phyloP scores from a whole-genome alignment of 2,113 vertebrate species.

The Ibidorhyncha struthersii region DNA sequence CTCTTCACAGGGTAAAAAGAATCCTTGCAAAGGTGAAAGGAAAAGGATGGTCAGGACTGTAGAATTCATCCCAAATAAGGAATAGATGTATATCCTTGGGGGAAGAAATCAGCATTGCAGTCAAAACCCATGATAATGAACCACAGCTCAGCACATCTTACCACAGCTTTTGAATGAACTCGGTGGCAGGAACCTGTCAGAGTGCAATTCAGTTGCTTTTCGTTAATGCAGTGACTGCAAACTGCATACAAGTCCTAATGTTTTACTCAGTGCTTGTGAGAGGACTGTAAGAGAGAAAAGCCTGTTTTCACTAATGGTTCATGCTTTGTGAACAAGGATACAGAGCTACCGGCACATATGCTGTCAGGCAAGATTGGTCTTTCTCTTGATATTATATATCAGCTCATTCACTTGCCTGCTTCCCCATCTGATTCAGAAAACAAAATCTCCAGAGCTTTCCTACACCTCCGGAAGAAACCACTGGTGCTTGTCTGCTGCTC shows the following conservation, averaged over 20 bases:
- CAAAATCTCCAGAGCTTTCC: not conserved
- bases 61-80: not conserved
- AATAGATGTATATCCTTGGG: not conserved
- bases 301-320: conserved; percentile 6
- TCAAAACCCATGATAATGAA: not conserved
- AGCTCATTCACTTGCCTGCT: not conserved
- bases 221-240: not conserved
- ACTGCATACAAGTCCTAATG: not conserved
- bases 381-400: not conserved
- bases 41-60: not conserved
- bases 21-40: not conserved
- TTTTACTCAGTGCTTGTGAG: not conserved
- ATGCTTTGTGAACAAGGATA: not conserved
- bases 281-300: not conserved
- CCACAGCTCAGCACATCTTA: not conserved
- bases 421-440: not conserved
- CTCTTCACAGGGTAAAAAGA: not conserved
- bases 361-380: not conserved
- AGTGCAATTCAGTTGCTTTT: not conserved
- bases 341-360: not conserved
- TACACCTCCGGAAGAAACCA: not conserved
- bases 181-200: not conserved
- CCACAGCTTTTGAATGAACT: not conserved
- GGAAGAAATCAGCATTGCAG: not conserved
- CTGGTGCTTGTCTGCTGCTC: not conserved